A percentile compares a stretch with the other conserved stretches of the same genome.
Evolutionary conservation across 2,797 vertebrate species (phyloP).

Genomic region (Cichlasoma orientale): DNA sequence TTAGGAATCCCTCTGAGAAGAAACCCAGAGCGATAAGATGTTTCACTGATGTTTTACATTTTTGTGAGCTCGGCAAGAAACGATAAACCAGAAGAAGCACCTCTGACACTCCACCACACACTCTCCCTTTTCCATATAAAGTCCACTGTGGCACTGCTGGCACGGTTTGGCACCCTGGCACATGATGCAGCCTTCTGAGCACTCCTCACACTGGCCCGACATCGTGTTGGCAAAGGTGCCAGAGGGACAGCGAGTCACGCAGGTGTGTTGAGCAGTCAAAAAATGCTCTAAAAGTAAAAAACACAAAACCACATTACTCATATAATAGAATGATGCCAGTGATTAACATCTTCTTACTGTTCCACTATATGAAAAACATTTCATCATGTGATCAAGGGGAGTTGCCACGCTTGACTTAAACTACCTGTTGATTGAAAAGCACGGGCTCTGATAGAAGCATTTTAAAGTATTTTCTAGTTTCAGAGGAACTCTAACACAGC

Average conservation of each 20-base stretch:
- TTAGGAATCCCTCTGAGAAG: conserved; percentile 84
- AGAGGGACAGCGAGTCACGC: conserved; percentile 80
- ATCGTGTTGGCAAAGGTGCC: conserved; percentile 78
- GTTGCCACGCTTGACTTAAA: neutral
- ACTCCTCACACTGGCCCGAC: conserved; percentile 84
- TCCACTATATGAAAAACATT: neutral
- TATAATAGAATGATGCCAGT: neutral
- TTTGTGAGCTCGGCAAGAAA: neutral
- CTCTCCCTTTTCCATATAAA: conserved; percentile 83
- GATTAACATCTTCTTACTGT: neutral
- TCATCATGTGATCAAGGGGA: neutral
- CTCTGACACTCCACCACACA: conserved; percentile 84
- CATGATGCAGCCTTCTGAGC: conserved; percentile 70
- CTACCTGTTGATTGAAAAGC: neutral
- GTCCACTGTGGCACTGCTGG: conserved; percentile 75
- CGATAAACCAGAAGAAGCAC: conserved; percentile 69
- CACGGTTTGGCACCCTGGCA: conserved; percentile 76
- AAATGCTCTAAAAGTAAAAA: conserved; percentile 50
- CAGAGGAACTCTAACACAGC: neutral
- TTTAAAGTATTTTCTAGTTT: neutral
- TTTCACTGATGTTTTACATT: neutral
- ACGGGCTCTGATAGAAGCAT: neutral
- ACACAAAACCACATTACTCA: neutral
- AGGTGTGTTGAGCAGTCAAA: conserved; percentile 70
- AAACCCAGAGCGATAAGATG: neutral